Evolutionary conservation across 2,888 invertebrate species (phyloP).

Genomic region (Selenia dentaria): DNA sequence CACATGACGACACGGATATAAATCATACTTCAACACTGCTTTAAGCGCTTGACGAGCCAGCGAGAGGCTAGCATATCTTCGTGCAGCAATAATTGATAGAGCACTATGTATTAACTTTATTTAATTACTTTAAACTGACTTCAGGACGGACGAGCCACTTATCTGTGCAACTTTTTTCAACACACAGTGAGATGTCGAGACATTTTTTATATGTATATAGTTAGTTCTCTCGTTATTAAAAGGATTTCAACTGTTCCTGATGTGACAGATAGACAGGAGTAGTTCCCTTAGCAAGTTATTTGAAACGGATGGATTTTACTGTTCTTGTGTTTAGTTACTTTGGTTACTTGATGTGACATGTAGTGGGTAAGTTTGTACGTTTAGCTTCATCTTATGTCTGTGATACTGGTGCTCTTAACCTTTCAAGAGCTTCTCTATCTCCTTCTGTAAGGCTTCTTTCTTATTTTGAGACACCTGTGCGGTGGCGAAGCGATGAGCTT

Average conservation of each 20-base stretch:
- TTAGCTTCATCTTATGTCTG: too few species aligned
- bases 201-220: constrained; percentile 6
- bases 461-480: too few species aligned
- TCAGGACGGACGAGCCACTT: background rate
- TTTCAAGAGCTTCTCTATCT: too few species aligned
- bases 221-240: constrained; percentile 1
- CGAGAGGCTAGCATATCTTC: too few species aligned
- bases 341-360: constrained; percentile 13
- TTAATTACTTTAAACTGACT: constrained; percentile 9
- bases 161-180: background rate
- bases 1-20: too few species aligned
- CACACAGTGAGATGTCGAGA: background rate
- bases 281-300: constrained; percentile 50
- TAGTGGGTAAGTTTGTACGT: constrained; percentile 8
- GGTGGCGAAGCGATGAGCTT: too few species aligned
- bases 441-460: too few species aligned
- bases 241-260: constrained; percentile 41
- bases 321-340: constrained; percentile 9
- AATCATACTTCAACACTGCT: too few species aligned
- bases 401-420: too few species aligned
- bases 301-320: constrained; percentile 17
- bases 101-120: constrained; percentile 1
- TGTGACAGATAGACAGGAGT: constrained; percentile 51
- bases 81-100: constrained; percentile 16
- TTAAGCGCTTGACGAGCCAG: too few species aligned